Percentiles rank a stretch among this genome's conserved stretches.
phyloP scores from a whole-genome alignment of 2,888 invertebrate genomes.

The Polylopha cassiicola region DNA sequence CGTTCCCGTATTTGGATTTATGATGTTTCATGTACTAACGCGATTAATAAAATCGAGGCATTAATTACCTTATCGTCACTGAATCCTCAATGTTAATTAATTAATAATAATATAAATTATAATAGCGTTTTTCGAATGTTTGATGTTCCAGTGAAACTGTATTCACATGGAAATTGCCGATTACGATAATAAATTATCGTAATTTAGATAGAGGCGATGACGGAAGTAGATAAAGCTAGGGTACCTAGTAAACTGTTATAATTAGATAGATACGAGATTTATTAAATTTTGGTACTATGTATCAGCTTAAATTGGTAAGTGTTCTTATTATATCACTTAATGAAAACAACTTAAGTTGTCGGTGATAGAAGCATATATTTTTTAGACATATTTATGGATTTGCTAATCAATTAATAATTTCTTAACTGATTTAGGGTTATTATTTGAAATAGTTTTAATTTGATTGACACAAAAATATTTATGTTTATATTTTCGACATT shows the following conservation, averaged over 20 bases:
- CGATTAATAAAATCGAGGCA: conserved; percentile 2
- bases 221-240: conserved; percentile 11
- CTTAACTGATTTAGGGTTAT: conserved; percentile 2
- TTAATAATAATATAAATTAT: conserved; percentile 9
- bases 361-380: conserved; percentile 19
- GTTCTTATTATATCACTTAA: conserved; percentile 13
- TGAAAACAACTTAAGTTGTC: conserved; percentile 12
- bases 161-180: conserved; percentile 15
- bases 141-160: conserved; percentile 14
- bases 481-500: no score
- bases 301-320: conserved; percentile 30
- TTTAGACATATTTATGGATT: conserved; percentile 16
- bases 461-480: no score
- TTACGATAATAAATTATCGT: conserved; percentile 11
- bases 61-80: conserved; percentile 7
- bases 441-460: no score
- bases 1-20: conserved; percentile 28
- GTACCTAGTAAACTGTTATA: conserved; percentile 22
- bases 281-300: conserved; percentile 55
- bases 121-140: conserved; percentile 7
- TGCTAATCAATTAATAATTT: conserved; percentile 19
- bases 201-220: conserved; percentile 3
- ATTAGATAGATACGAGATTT: conserved; percentile 25
- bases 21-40: conserved; percentile 28
- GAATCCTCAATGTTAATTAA: no score